Conservation (phyloP, 2,888 invertebrate genomes). For the Machimus atricapillus region DNA sequence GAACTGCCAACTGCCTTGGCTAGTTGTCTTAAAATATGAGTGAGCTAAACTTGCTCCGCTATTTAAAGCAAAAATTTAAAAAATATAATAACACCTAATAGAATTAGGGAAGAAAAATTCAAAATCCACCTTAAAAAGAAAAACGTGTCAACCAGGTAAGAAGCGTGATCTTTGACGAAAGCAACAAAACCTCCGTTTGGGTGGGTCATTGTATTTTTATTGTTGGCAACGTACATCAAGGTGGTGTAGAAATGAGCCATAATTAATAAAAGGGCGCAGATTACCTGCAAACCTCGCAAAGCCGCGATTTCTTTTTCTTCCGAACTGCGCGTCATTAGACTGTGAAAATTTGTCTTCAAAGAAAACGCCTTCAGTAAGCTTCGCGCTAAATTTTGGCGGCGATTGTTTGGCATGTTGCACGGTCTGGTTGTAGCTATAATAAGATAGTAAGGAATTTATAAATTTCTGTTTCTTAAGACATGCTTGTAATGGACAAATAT, state of each 20-base stretch:
- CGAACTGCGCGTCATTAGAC: slow-evolving; percentile 17
- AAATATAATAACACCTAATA: background rate
- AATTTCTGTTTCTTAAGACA: background rate
- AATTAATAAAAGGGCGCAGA: slow-evolving; percentile 73
- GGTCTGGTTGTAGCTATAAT: slow-evolving; percentile 34
- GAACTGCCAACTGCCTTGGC: slow-evolving; percentile 57
- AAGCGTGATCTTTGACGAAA: slow-evolving; percentile 48
- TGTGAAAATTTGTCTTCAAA: slow-evolving; percentile 37
- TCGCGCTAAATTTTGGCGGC: slow-evolving; percentile 10
- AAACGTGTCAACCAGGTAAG: slow-evolving; percentile 57
- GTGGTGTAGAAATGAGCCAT: slow-evolving; percentile 70
- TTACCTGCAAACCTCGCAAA: slow-evolving; percentile 69
- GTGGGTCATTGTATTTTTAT: slow-evolving; percentile 57
- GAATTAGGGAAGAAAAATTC: background rate
- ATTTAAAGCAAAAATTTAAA: slow-evolving; percentile 6
- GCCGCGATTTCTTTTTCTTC: slow-evolving; percentile 65
- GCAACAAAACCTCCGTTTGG: slow-evolving; percentile 54
- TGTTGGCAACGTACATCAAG: slow-evolving; percentile 67
- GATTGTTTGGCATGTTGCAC: background rate
- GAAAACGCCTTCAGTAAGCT: slow-evolving; percentile 47
- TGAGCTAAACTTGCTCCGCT: slow-evolving; percentile 70
- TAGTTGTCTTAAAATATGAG: slow-evolving; percentile 67
- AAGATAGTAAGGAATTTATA: background rate
- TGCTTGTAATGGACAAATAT: too few relatives aligned
- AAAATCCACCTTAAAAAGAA: slow-evolving; percentile 68